Conservation (phyloP, 2,113 vertebrate species). For the Chaenogobius annularis region DNA sequence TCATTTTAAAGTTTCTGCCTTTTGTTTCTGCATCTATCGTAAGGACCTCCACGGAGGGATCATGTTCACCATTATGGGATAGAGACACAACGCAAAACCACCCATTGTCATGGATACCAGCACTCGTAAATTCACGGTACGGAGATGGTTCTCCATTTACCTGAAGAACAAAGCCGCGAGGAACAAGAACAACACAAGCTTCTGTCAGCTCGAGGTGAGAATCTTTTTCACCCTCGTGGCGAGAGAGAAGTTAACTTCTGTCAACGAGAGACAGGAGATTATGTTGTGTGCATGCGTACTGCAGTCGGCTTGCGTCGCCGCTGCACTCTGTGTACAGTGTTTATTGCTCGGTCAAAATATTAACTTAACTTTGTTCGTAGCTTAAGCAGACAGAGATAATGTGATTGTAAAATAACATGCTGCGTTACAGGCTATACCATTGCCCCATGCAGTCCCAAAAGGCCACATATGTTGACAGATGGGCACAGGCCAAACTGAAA, state of each 20-base stretch:
- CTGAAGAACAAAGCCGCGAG: conserved; percentile 73
- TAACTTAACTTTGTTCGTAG: not conserved
- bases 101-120: conserved; percentile 71
- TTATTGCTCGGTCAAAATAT: not conserved
- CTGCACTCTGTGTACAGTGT: conserved; percentile 2
- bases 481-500: conserved; percentile 27
- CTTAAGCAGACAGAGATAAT: not conserved
- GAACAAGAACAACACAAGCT: conserved; percentile 67
- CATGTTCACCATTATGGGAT: conserved; percentile 68
- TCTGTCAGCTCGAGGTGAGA: conserved; percentile 72
- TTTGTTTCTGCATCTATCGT: conserved; percentile 15
- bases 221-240: not conserved
- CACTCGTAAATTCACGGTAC: conserved; percentile 74
- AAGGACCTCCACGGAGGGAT: conserved; percentile 34
- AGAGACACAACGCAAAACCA: conserved; percentile 42
- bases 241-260: conserved; percentile 19
- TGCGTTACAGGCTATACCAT: conserved; percentile 2
- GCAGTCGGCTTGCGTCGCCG: conserved; percentile 5
- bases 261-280: conserved; percentile 11
- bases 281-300: conserved; percentile 4
- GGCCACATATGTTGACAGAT: conserved; percentile 16
- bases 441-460: conserved; percentile 30
- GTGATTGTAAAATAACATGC: conserved; percentile 10
- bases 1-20: conserved; percentile 8
- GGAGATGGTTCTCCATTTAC: conserved; percentile 75